Evolutionary conservation across 2,113 vertebrate genomes (phyloP).

Genomic region (Camelus bactrianus): DNA sequence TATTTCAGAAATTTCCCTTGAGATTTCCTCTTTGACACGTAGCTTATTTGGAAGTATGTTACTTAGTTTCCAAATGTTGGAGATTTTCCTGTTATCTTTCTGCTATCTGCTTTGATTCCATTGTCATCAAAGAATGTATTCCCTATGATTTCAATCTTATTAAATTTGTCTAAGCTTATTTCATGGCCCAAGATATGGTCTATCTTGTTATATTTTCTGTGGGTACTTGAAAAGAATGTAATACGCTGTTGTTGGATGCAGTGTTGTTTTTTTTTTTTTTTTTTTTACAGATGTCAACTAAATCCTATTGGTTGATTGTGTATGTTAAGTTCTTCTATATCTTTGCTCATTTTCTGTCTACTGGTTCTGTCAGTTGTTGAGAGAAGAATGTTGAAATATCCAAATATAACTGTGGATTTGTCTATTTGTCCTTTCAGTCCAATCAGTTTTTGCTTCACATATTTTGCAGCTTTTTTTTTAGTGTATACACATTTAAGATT

Average conservation of each 20-base stretch:
- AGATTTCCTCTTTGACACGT: not conserved
- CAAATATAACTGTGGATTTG: not conserved
- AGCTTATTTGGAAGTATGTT: conserved; percentile 7
- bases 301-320: not conserved
- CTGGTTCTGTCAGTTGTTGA: not conserved
- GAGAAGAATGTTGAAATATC: not conserved
- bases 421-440: not conserved
- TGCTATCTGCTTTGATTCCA: not conserved
- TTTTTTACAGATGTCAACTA: not conserved
- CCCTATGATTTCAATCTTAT: not conserved
- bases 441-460: conserved; percentile 7
- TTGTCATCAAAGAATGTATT: not conserved
- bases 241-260: not conserved
- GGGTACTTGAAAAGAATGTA: not conserved
- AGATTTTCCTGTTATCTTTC: conserved; percentile 7
- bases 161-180: conserved; percentile 36
- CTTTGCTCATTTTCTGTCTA: conserved; percentile 22
- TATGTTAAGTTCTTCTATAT: not conserved
- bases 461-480: conserved; percentile 5
- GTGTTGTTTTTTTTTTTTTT: conserved; percentile 8
- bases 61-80: not conserved
- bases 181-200: not conserved
- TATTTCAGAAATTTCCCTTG: not conserved
- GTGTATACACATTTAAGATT: not conserved
- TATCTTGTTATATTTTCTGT: conserved; percentile 11